A percentile compares a stretch with the other conserved stretches of the same genome.
These are phyloP conservation scores for Apis florea DNA, from an alignment of 1,140 invertebrate genomes.

Conservation along the genomic window DNA sequence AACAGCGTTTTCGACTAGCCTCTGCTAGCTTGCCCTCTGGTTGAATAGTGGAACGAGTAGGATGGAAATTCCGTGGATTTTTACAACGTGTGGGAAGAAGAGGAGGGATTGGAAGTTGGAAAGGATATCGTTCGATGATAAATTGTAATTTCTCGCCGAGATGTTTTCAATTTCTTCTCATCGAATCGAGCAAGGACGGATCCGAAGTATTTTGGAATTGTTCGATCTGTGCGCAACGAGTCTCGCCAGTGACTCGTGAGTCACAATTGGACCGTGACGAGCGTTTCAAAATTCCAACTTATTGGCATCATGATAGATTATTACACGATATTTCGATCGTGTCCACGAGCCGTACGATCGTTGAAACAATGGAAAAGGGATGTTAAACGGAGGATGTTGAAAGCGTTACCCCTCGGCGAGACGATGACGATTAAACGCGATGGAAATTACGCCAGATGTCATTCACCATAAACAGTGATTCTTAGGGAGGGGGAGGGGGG, in stretches of 20 bases:
- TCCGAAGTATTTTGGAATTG: too few relatives aligned
- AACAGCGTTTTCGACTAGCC: neutral
- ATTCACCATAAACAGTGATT: neutral
- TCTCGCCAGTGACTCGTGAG: too few relatives aligned
- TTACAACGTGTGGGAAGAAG: neutral
- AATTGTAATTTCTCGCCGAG: neutral
- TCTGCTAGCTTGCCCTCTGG: neutral
- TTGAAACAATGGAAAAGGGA: neutral
- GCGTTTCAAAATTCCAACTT: too few relatives aligned
- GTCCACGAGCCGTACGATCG: too few relatives aligned
- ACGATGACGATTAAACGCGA: neutral
- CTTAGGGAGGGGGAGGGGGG: too few relatives aligned
- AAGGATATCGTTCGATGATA: neutral
- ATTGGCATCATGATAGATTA: too few relatives aligned
- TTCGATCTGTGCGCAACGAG: too few relatives aligned
- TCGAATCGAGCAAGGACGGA: too few relatives aligned
- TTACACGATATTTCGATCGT: too few relatives aligned
- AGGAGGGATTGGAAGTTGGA: neutral
- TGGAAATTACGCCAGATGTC: constrained; percentile 41
- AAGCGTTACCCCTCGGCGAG: neutral
- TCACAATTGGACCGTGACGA: too few relatives aligned
- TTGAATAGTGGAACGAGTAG: neutral
- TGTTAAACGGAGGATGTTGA: neutral
- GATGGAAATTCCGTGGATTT: neutral
- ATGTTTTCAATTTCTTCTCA: too few relatives aligned